A percentile compares a stretch with the other conserved stretches of the same genome.
Conservation (phyloP, 2,113 vertebrate genomes). For the Sakesphorus luctuosus region DNA sequence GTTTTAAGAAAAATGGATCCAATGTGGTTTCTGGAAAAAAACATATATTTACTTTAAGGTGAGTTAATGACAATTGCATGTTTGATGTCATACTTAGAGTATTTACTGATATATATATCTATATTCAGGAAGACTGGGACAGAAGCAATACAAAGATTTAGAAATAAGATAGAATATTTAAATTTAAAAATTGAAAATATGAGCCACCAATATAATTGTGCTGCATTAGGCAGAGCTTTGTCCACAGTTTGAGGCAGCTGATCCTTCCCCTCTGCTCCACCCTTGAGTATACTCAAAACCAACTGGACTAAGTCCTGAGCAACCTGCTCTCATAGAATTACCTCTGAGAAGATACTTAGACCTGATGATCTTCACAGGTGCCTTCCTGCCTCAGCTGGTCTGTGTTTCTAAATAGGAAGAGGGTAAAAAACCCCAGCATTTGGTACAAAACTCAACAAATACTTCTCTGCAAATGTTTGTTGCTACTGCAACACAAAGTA, state of each 20-base stretch:
- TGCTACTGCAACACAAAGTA: neutral
- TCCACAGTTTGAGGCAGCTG: neutral
- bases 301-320: neutral
- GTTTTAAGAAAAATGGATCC: neutral
- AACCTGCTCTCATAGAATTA: neutral
- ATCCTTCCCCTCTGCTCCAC: neutral
- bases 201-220: neutral
- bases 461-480: neutral
- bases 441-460: neutral
- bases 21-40: neutral
- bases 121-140: neutral
- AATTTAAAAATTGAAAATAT: neutral
- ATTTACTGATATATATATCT: neutral
- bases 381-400: neutral
- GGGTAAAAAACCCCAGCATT: neutral
- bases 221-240: neutral
- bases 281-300: neutral
- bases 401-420: neutral
- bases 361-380: neutral
- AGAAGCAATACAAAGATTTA: neutral
- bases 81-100: neutral
- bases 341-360: neutral
- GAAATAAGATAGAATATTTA: neutral
- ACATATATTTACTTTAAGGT: neutral
- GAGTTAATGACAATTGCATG: neutral